Percentiles rank a stretch among this genome's conserved stretches.
phyloP scores from a whole-genome alignment of 2,888 invertebrate genomes.

The Corbicula japonica region DNA sequence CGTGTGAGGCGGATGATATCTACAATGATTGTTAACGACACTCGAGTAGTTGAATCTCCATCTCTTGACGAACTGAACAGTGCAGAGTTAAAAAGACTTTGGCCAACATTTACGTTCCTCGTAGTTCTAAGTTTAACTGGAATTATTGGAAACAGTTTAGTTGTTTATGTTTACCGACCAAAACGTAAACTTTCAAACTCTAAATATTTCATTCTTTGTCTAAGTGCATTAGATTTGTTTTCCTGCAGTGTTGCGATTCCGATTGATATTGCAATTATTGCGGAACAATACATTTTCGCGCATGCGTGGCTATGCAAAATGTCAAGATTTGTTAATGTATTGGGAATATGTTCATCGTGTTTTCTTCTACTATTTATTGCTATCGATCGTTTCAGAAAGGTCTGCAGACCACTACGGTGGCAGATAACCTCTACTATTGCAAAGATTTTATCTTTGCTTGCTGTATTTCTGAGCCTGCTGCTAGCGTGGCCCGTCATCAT shows the following conservation, averaged over 20 bases:
- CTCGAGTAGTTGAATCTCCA: too few relatives aligned
- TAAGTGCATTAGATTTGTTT: slow-evolving; percentile 66
- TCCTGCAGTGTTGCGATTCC: slow-evolving; percentile 69
- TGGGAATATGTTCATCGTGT: slow-evolving; percentile 57
- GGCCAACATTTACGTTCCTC: slow-evolving; percentile 61
- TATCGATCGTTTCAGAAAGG: slow-evolving; percentile 72
- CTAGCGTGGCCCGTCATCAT: slow-evolving; percentile 57
- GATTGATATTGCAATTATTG: too few relatives aligned
- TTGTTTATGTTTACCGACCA: too few relatives aligned
- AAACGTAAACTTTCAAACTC: too few relatives aligned
- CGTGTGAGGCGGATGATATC: too few relatives aligned
- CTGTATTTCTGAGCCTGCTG: slow-evolving; percentile 44
- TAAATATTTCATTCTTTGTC: slow-evolving; percentile 64
- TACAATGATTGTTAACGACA: too few relatives aligned
- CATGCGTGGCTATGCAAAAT: too few relatives aligned
- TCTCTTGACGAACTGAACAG: slow-evolving; percentile 50
- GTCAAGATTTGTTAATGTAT: slow-evolving; percentile 61
- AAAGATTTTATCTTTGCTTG: slow-evolving; percentile 50
- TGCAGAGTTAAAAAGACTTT: slow-evolving; percentile 54
- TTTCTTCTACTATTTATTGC: slow-evolving; percentile 63
- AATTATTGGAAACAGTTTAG: too few relatives aligned
- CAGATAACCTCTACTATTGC: slow-evolving; percentile 70
- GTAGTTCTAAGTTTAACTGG: slow-evolving; percentile 48
- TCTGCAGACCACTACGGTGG: slow-evolving; percentile 68
- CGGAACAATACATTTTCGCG: too few relatives aligned